Evolutionary conservation across 1,140 invertebrate species (phyloP).

Genomic region (Sycobia sp.): DNA sequence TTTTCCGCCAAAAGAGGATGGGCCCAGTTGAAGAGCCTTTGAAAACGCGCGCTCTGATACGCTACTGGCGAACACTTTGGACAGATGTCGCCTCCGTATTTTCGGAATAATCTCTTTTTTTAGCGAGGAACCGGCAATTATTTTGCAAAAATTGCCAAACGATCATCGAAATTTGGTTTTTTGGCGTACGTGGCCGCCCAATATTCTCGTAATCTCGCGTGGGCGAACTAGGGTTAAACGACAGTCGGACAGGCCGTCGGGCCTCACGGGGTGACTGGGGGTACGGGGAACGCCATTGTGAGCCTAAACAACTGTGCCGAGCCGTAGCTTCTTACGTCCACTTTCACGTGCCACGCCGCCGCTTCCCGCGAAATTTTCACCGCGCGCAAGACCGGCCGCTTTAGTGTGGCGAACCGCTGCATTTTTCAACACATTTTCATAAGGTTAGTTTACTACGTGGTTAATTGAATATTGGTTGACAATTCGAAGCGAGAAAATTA

Average conservation of each 20-base stretch:
- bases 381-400: slow-evolving; percentile 39
- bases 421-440: no score
- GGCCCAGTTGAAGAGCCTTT: no score
- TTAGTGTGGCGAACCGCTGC: slow-evolving; percentile 48
- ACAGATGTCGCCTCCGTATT: slow-evolving; percentile 40
- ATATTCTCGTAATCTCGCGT: background rate
- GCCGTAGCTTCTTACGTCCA: slow-evolving; percentile 68
- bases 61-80: no score
- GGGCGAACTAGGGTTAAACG: no score
- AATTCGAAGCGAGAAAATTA: no score
- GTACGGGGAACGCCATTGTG: slow-evolving; percentile 76
- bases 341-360: slow-evolving; percentile 70
- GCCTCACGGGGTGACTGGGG: slow-evolving; percentile 48
- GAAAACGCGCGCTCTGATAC: no score
- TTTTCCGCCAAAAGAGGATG: slow-evolving; percentile 19
- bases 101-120: background rate
- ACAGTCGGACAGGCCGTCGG: background rate
- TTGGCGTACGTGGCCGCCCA: background rate
- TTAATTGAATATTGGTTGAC: no score
- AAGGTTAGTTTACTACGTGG: no score
- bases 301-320: slow-evolving; percentile 73
- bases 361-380: slow-evolving; percentile 65
- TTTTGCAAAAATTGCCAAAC: background rate
- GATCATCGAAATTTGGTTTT: slow-evolving; percentile 30
- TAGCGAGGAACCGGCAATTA: background rate